phyloP scores from a whole-genome alignment of 2,113 vertebrate genomes.

The Marcusenius ussheri region DNA sequence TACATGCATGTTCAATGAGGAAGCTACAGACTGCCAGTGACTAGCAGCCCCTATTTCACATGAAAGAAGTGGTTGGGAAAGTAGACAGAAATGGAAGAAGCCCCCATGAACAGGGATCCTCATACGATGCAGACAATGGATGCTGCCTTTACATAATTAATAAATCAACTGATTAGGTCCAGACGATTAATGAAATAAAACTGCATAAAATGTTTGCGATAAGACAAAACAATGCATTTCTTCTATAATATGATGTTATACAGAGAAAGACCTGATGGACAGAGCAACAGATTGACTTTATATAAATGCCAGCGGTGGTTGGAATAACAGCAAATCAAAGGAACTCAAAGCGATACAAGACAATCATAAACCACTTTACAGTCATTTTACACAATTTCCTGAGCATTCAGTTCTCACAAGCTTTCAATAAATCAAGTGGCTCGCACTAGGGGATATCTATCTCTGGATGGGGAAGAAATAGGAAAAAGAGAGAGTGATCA shows the following conservation, averaged over 20 bases:
- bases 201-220: background rate
- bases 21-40: background rate
- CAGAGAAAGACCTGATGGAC: background rate
- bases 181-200: background rate
- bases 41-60: background rate
- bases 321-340: background rate
- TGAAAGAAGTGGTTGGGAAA: background rate
- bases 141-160: background rate
- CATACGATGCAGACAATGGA: background rate
- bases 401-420: background rate
- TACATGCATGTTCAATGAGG: background rate
- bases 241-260: background rate
- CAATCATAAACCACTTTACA: slow-evolving; percentile 20
- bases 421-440: slow-evolving; percentile 23
- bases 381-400: slow-evolving; percentile 16
- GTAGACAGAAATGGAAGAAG: background rate
- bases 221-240: background rate
- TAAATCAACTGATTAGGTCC: background rate
- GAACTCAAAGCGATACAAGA: background rate
- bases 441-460: background rate
- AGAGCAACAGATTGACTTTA: slow-evolving; percentile 13
- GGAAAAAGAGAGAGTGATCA: background rate
- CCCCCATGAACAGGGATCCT: background rate
- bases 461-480: background rate
- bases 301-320: slow-evolving; percentile 12